Percentiles rank a stretch among this genome's conserved stretches.
These are phyloP conservation scores for Anthophora plumipes DNA, from an alignment of 2,888 invertebrate genomes.

Conservation along the genomic window DNA sequence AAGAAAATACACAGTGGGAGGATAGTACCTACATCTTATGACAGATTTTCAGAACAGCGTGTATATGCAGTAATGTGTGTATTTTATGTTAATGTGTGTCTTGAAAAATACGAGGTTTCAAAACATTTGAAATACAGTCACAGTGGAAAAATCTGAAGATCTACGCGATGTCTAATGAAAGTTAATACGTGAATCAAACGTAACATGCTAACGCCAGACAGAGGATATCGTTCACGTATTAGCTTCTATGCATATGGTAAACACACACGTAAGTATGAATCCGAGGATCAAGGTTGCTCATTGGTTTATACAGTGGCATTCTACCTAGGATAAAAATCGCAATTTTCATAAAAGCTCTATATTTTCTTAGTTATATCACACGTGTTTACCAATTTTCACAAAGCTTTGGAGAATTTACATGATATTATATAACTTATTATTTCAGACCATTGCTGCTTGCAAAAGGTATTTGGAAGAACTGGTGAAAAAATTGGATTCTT, in stretches of 20 bases:
- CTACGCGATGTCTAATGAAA: neutral
- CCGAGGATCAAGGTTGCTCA: neutral
- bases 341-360: neutral
- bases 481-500: too few relatives aligned
- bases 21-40: neutral
- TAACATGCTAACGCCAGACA: too few relatives aligned
- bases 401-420: neutral
- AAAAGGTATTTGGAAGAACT: neutral
- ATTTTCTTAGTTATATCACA: neutral
- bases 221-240: neutral
- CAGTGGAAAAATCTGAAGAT: neutral
- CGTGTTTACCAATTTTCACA: neutral
- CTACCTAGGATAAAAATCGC: neutral
- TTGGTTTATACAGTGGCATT: neutral
- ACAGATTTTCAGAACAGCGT: slow-evolving; percentile 3
- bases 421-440: neutral
- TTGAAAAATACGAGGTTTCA: neutral
- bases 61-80: neutral
- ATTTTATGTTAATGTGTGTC: neutral
- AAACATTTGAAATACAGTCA: neutral
- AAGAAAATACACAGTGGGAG: neutral
- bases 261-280: neutral
- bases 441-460: neutral
- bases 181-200: neutral
- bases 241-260: neutral